Base-by-base conservation (phyloP, 2,888 invertebrate species). In the Sinodicranocentrus sp. region DNA sequence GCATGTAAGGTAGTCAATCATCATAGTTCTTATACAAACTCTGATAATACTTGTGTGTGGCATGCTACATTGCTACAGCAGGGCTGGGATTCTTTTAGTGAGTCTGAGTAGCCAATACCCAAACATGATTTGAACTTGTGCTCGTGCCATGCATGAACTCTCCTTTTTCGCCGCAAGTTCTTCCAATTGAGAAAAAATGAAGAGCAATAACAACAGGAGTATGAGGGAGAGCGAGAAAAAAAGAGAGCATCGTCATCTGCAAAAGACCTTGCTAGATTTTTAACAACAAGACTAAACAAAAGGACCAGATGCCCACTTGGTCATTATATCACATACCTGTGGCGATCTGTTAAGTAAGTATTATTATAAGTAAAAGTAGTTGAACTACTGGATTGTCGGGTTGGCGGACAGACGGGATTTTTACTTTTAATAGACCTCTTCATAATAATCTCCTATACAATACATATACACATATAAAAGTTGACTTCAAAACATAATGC, bases 41-140 rank as follows among this genome's bases (percentile, higher is more conserved):
- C 39, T 67, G 54, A 71, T 71, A 10, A 5, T 72, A 72, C 48
- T 48, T 48, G 39, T 48, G 13, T n/a, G 33, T 33, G 15, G 15
- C 21, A 25, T 25, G 25, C 21, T 57, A 21, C 2, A 57, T n/a
- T 52, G 52, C 52, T 52, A 52, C 52, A 17, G n/a, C n/a, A 33
- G 57, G 57, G 25, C 8, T 48, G 3, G 3, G 33, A 33, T 48
- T 71, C 19, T 33, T 17, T 25, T 43, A 1, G 17, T n/a, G 26
- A 28, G 6, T 54, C 28, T 17, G 28, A 23, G 65, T 15, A 52
- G 28, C 48, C 28, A 15, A 39, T 54, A 52, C 23, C 73, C 63
- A 70, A 85, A 85, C 78, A 68, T 65, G 85, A 77, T 77, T 82
- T 82, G 72, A 85, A 82, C 72, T 77, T 77, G 85, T 85, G 85